Conservation (phyloP, 2,113 vertebrate genomes). For the Phylloscopus trochilus region DNA sequence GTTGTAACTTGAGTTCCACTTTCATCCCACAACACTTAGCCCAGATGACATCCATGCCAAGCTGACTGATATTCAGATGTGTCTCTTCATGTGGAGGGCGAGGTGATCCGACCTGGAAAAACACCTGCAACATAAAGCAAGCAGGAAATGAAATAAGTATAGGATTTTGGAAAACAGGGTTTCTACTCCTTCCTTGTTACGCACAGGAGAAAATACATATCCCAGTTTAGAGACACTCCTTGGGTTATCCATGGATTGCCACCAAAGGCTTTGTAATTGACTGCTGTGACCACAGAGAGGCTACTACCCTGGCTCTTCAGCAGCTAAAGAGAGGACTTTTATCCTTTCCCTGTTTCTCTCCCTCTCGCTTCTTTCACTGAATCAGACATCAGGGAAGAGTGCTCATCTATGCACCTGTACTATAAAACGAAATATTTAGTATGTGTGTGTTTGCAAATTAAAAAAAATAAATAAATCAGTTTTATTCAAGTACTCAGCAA, state of each 20-base stretch:
- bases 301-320: not conserved
- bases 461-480: not conserved
- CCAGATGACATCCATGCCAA: conserved; percentile 43
- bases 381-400: not conserved
- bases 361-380: not conserved
- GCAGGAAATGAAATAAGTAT: not conserved
- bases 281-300: not conserved
- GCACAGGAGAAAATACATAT: not conserved
- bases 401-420: not conserved
- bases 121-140: conserved; percentile 82
- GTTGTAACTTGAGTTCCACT: conserved; percentile 69
- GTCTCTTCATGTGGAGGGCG: conserved; percentile 97
- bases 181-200: not conserved
- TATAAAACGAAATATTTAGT: not conserved
- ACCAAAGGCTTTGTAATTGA: not conserved
- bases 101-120: conserved; percentile 98
- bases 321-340: not conserved
- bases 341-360: not conserved
- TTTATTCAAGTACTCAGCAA: not conserved
- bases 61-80: conserved; percentile 79
- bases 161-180: not conserved
- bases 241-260: not conserved
- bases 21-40: conserved; percentile 59
- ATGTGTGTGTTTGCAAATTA: not conserved
- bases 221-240: not conserved